Base-by-base conservation (phyloP, 1,140 invertebrate genomes). In the Pogonomyrmex californicus region DNA sequence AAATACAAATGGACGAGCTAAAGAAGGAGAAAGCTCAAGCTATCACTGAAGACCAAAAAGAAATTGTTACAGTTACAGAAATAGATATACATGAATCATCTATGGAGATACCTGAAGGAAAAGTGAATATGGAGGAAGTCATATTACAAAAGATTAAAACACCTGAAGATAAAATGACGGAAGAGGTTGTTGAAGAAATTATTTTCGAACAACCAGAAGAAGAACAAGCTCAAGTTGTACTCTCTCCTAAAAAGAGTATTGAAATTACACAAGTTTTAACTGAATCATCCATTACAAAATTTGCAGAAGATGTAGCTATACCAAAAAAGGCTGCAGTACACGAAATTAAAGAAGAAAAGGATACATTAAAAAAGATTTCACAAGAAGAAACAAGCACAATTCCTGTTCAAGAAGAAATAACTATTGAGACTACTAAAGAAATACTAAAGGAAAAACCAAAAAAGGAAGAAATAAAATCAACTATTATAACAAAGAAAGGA, bases 61-160 rank as follows among this genome's bases (percentile, higher is more conserved):
- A 85, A 63, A 76, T 58, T 0, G 23, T 63, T 7, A 56, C 63
- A 1, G 30, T 89, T 6, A 86, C 82, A 1, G 9, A 86, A 1
- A 56, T 86, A 33, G 60, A 86, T 1, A 0, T 70, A 38, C 71
- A 76, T 3, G 23, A 86, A 88, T 66, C 56, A 38, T 86, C 78
- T 1, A 58, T 54, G 54, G 30, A 91, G 68, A 77, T 90, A n/a
- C 91, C 91, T 9, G 73, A 93, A 51, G 88, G 90, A 70, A 66
- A 88, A 3, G 58, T 73, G 44, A 30, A 82, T 60, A 58, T 88
- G 23, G 86, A 86, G 38, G 78, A 92, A 70, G 87, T 93, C 68
- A 88, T 92, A 10, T 77, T 93, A 10, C 87, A 93, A 83, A 90
- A 81, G 33, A 75, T 91, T 0, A 88, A 92, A 85, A 92, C 88